Evolutionary conservation across 2,113 vertebrate genomes (phyloP).

Genomic region (Lampris incognitus): DNA sequence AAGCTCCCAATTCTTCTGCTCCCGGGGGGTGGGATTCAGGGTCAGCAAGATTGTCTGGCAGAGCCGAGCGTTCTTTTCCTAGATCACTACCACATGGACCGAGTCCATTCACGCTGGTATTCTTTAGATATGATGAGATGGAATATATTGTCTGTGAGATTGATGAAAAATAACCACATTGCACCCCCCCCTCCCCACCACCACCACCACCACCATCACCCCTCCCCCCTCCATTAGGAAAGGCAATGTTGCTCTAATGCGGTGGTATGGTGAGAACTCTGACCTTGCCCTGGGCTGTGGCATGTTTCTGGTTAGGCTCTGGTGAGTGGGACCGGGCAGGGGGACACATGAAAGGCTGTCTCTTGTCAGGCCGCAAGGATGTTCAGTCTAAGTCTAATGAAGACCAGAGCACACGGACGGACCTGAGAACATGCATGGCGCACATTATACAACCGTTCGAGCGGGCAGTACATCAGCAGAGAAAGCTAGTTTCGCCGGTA

Average conservation of each 20-base stretch:
- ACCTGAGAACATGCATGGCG: constrained; percentile 65
- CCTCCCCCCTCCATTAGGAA: constrained; percentile 62
- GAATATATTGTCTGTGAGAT: constrained; percentile 76
- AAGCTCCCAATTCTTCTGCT: constrained; percentile 48
- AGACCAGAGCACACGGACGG: constrained; percentile 75
- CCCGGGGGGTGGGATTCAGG: constrained; percentile 60
- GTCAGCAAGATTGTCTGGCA: constrained; percentile 65
- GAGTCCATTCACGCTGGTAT: constrained; percentile 44
- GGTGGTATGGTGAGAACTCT: constrained; percentile 70
- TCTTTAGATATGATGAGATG: constrained; percentile 65
- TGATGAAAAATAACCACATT: constrained; percentile 74
- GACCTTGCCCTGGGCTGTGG: constrained; percentile 80
- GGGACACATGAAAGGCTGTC: constrained; percentile 79
- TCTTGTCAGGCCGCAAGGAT: constrained; percentile 76
- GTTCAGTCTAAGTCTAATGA: constrained; percentile 80
- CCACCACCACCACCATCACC: background rate
- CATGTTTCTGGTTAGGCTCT: constrained; percentile 83
- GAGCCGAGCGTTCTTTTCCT: constrained; percentile 42
- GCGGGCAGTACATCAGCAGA: constrained; percentile 35
- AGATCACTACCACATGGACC: constrained; percentile 74
- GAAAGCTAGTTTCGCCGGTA: constrained; percentile 27
- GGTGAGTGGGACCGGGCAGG: constrained; percentile 76
- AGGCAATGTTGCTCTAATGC: constrained; percentile 72
- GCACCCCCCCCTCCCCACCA: background rate
- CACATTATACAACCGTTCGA: constrained; percentile 49